Percentiles rank a stretch among this genome's conserved stretches.
Evolutionary conservation across 1,140 invertebrate genomes (phyloP).

Genomic region (Bombyx mandarina): DNA sequence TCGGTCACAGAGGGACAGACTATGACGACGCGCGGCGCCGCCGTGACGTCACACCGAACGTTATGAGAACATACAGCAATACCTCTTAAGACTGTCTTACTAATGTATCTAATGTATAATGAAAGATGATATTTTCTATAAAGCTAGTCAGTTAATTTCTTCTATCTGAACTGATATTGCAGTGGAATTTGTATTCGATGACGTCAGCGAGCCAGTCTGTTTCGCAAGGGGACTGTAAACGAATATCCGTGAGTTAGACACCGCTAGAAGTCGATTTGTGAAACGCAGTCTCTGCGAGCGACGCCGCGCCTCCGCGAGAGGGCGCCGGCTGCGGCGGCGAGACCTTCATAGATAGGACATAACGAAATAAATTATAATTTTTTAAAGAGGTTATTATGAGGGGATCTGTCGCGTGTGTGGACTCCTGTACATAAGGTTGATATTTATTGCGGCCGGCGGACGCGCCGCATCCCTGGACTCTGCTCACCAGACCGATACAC

Average conservation of each 20-base stretch:
- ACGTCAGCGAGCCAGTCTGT: neutral
- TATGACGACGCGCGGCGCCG: neutral
- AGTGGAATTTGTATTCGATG: neutral
- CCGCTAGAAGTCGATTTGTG: too few relatives aligned
- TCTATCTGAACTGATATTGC: too few relatives aligned
- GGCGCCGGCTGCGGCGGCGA: conserved; percentile 10
- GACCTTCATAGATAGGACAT: conserved; percentile 61
- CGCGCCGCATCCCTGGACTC: conserved; percentile 34
- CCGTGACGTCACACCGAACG: neutral
- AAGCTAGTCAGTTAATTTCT: too few relatives aligned
- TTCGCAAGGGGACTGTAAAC: too few relatives aligned
- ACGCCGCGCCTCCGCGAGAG: conserved; percentile 1
- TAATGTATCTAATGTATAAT: too few relatives aligned
- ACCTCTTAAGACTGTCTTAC: too few relatives aligned
- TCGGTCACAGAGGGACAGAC: neutral
- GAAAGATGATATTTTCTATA: too few relatives aligned
- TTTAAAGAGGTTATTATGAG: conserved; percentile 46
- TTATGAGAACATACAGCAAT: too few relatives aligned
- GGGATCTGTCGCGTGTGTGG: conserved; percentile 37
- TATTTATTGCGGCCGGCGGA: conserved; percentile 56
- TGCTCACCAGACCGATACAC: conserved; percentile 52
- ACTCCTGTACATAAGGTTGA: conserved; percentile 63
- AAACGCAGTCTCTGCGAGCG: neutral
- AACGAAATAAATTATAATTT: conserved; percentile 66
- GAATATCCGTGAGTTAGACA: too few relatives aligned